phyloP scores from a whole-genome alignment of 2,888 invertebrate species.

The Tryphoninae sp. region DNA sequence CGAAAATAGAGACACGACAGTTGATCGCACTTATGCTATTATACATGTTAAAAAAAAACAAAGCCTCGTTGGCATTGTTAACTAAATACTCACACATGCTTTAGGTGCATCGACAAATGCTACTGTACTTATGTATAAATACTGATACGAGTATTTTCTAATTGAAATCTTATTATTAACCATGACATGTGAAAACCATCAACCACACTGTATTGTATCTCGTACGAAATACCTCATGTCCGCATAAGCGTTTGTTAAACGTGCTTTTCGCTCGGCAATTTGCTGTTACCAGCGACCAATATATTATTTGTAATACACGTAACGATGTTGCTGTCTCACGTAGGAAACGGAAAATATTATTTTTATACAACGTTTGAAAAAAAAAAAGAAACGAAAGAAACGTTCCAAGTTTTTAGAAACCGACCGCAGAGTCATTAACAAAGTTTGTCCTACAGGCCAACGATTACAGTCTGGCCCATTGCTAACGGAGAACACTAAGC shows the following conservation, averaged over 20 bases:
- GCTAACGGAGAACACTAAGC: background rate
- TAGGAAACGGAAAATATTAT: constrained; percentile 40
- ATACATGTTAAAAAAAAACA: constrained; percentile 2
- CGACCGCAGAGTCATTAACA: background rate
- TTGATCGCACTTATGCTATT: constrained; percentile 13
- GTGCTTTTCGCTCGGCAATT: constrained; percentile 6
- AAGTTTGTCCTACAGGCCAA: background rate
- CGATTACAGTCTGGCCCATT: background rate
- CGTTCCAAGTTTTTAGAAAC: constrained; percentile 13
- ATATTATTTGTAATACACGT: constrained; percentile 38
- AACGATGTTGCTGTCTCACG: constrained; percentile 41
- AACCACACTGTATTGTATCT: background rate
- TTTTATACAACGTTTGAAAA: constrained; percentile 50
- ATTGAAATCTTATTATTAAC: constrained; percentile 12
- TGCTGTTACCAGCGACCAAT: background rate
- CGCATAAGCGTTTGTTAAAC: constrained; percentile 23
- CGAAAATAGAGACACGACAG: background rate
- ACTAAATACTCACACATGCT: constrained; percentile 13
- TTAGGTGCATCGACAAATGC: constrained; percentile 34
- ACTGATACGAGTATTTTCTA: constrained; percentile 37
- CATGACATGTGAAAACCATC: background rate
- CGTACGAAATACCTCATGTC: constrained; percentile 34
- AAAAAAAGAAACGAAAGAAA: background rate
- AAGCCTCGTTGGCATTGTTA: background rate
- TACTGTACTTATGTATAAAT: constrained; percentile 49